Evolutionary conservation across 2,797 vertebrate genomes (phyloP).

Genomic region (Sebastes nivosus): DNA sequence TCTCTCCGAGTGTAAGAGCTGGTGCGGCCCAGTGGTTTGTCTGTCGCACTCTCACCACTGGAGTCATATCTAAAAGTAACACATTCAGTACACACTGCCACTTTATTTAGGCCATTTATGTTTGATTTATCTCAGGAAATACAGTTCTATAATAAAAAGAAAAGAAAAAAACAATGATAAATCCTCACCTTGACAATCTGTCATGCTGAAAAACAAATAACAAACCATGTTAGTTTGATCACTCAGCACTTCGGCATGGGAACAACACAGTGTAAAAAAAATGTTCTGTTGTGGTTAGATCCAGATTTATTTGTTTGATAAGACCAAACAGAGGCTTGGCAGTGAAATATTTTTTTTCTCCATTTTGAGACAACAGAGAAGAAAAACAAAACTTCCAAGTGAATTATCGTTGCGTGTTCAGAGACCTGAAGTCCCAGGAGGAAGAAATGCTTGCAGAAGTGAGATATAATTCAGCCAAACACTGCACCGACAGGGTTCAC

Average conservation of each 20-base stretch:
- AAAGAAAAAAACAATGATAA: background rate
- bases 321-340: constrained; percentile 47
- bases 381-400: constrained; percentile 54
- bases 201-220: constrained; percentile 88
- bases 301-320: constrained; percentile 60
- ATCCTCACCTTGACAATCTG: constrained; percentile 90
- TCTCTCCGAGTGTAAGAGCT: constrained; percentile 89
- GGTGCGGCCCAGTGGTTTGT: constrained; percentile 84
- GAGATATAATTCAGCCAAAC: constrained; percentile 50
- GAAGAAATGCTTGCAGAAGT: constrained; percentile 29
- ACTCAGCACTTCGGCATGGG: constrained; percentile 16
- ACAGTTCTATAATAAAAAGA: background rate
- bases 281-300: constrained; percentile 27
- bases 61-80: constrained; percentile 86
- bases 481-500: constrained; percentile 47
- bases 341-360: constrained; percentile 27
- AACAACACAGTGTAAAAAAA: constrained; percentile 37
- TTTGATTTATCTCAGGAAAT: background rate
- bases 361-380: constrained; percentile 42
- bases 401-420: constrained; percentile 40
- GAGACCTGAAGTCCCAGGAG: constrained; percentile 17
- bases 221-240: constrained; percentile 46
- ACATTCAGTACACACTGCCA: constrained; percentile 7
- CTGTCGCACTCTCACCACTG: constrained; percentile 81
- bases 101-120: background rate